Evolutionary conservation across 2,113 vertebrate species (phyloP), one percentile per base, ranked within the genome.

Genomic region (Elgaria multicarinata): DNA sequence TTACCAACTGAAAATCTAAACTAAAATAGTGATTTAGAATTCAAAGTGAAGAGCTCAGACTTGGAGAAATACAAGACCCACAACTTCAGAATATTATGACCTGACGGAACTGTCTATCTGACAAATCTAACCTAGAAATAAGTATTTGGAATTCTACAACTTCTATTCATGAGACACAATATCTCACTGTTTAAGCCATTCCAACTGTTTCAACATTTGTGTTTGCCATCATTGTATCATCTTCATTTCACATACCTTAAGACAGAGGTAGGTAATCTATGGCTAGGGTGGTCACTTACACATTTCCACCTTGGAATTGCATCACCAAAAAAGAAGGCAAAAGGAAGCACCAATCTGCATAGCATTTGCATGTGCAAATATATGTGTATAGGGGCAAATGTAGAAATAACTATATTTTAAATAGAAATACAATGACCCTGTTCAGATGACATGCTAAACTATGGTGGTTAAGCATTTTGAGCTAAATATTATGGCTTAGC

Each of bases 1-100:
- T 76, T 87, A 67, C 31, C 62, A 89, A 46, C 67, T 74, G 74
- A 86, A 86, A 90, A 81, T 72, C 75, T 62, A 90, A 83, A 89
- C 72, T 55, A 81, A 81, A 88, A 74, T 42, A 8, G 26, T 79
- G 72, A 72, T 67, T 69, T 78, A 78, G 67, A 78, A 78, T 84
- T 42, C 87, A 88, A 84, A 78, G 62, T 76, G 46, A 75, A 75
- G 9, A 36, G 22, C 22, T 76, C 31, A 72, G 10, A 64, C 20
- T 74, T 83, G 31, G 69, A 2, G 64, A 75, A 83, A 82, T 74
- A 74, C 31, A 79, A 79, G 31, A 50, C 26, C 62, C 42, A 86
- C 36, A 64, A 28, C 39, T 42, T 76, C 33, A 0, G 26, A 53
- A 44, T 67, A 69, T 44, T 5, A 31, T 36, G 26, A 10, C 53